phyloP scores from a whole-genome alignment of 2,888 invertebrate genomes.

The Vannuccia rotundouncinata region DNA sequence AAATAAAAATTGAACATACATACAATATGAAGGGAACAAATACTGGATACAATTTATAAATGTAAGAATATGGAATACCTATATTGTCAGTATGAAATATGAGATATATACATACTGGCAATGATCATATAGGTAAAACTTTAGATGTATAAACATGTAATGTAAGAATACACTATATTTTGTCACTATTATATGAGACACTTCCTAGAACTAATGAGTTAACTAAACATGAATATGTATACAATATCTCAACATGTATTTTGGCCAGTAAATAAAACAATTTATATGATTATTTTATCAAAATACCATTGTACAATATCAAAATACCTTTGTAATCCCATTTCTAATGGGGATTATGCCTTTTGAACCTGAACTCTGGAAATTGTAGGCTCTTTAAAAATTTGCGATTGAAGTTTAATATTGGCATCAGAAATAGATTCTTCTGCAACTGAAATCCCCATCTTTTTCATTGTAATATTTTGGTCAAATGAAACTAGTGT shows the following conservation, averaged over 20 bases:
- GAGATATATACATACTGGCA: constrained; percentile 26
- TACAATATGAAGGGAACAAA: neutral
- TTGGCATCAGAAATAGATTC: neutral
- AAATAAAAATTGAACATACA: neutral
- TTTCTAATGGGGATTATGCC: constrained; percentile 10
- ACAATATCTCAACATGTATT: too few species aligned
- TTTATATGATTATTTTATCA: neutral
- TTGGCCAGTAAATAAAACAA: too few species aligned
- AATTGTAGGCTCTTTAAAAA: neutral
- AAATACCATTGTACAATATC: neutral
- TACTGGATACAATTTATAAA: neutral
- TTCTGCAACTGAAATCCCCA: neutral
- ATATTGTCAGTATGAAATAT: neutral
- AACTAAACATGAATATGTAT: too few species aligned
- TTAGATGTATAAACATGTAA: too few species aligned
- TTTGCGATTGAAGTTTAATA: neutral
- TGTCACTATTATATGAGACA: too few species aligned
- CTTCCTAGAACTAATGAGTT: too few species aligned
- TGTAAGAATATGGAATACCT: too few species aligned
- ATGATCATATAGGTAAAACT: neutral
- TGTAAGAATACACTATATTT: too few species aligned
- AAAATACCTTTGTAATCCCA: neutral
- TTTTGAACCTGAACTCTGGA: neutral
- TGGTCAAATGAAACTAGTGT: neutral
- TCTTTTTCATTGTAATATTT: neutral